phyloP scores from a whole-genome alignment of 2,797 vertebrate species.

The Chaetodon trifasciatus region DNA sequence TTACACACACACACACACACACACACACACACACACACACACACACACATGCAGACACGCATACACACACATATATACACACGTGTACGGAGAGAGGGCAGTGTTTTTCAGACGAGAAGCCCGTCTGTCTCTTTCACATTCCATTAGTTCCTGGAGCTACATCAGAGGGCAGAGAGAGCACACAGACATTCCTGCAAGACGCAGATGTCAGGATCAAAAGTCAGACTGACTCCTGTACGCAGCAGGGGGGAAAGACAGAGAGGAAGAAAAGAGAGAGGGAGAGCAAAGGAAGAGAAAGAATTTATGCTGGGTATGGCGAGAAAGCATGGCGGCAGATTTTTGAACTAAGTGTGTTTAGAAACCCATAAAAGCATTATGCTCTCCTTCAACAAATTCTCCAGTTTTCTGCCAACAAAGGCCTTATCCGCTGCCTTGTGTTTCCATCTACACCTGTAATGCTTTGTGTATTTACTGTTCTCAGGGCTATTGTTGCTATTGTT shows the following conservation, averaged over 20 bases:
- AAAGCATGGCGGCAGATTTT: slow-evolving; percentile 49
- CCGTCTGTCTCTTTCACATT: slow-evolving; percentile 96
- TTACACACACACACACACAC: slow-evolving; percentile 42
- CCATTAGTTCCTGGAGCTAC: slow-evolving; percentile 99
- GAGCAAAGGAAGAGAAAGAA: slow-evolving; percentile 64
- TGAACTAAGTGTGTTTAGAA: slow-evolving; percentile 53
- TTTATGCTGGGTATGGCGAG: slow-evolving; percentile 53
- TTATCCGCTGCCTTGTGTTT: slow-evolving; percentile 39
- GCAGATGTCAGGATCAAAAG: slow-evolving; percentile 89
- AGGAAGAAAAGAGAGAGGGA: slow-evolving; percentile 71
- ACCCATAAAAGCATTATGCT: slow-evolving; percentile 40
- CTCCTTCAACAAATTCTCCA: slow-evolving; percentile 52
- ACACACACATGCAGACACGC: slow-evolving; percentile 34
- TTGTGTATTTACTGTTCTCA: slow-evolving; percentile 75
- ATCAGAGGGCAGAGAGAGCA: slow-evolving; percentile 96
- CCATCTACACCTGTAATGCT: slow-evolving; percentile 74
- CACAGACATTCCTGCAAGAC: slow-evolving; percentile 97
- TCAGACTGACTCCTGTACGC: slow-evolving; percentile 85
- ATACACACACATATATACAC: slow-evolving; percentile 52
- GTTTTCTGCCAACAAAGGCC: slow-evolving; percentile 62
- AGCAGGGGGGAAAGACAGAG: slow-evolving; percentile 79
- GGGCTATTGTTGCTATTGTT: slow-evolving; percentile 76
- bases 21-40: slow-evolving; percentile 53
- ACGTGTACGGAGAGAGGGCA: slow-evolving; percentile 78
- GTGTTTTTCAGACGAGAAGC: slow-evolving; percentile 86